Base-by-base conservation (phyloP, 1,140 invertebrate genomes). In the Dolichoris vasculosae region DNA sequence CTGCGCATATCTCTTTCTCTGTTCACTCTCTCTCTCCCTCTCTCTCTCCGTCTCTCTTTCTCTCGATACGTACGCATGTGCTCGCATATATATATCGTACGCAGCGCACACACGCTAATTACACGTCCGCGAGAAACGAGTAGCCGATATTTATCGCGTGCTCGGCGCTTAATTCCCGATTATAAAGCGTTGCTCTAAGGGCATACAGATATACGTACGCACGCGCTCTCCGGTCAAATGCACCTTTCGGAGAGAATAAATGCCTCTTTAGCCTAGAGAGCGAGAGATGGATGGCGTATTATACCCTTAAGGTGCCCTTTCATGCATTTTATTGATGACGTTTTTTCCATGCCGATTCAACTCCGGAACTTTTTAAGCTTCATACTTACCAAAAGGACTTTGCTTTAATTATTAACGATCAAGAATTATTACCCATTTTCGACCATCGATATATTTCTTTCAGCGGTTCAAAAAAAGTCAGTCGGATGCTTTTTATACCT, bases 131-230 rank as follows among this genome's bases (percentile, higher is more conserved):
- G 64, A 75, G 78, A 83, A 78, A 84, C 55, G 83, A 51, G 83
- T 84, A 84, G 83, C 83, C 76, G 83, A 78, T 84, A 84, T 84
- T 84, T 84, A 84, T 84, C 83, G 75, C 76, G 17, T 48, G 55
- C 59, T 51, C 59, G 75, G 73, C n/a, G 43, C 76, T 86, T 87
- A 87, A 87, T 87, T 63, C n/a, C 71, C 86, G 63, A 85, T 87
- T 87, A 87, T 87, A 83, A 83, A 64, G 43, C 35, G 51, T n/a
- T 73, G 59, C 78, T 26, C 59, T 71, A 71, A 82, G 64, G 59
- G 78, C 78, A 40, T 17, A 32, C 30, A 35, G 30, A 51, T 40
- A 59, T 40, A 59, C 51, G 26, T 35, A 78, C 23, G 20, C 46
- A 32, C 30, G 26, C 35, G 35, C 23, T 59, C 76, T 38, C 35